Evolutionary conservation across 2,888 invertebrate genomes (phyloP), one percentile per base, ranked within the genome.

Genomic region (Cephus runcator): DNA sequence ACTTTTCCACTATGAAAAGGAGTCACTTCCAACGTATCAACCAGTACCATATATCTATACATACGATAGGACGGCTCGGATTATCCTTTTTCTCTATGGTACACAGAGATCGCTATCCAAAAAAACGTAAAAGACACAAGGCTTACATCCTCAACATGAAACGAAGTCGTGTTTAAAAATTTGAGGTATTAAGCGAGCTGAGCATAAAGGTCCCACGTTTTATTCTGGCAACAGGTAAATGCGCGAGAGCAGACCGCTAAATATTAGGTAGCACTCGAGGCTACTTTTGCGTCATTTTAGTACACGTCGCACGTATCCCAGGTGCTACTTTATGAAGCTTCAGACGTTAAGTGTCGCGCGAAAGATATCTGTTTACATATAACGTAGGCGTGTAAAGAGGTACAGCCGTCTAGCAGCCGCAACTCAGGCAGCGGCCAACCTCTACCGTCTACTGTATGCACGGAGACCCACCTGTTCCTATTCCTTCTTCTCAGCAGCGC

Each of bases 231-330:
- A 76, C 77, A 71, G 34, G 40, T 35, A 71, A 81, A 79, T 79
- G 79, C 77, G 78, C 76, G 76, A 75, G 82, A 84, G 79, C 82
- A 80, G 80, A 78, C 80, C 79, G 81, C 79, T 82, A 76, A 81
- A 82, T 83, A 81, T 81, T 81, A 83, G 80, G 76, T 81, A 76
- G 76, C 68, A 69, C 30, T 71, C 30, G 31, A 12, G 6, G 31
- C 71, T 23, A 15, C 71, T 23, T n/a, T 71, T 34, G 30, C 12
- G 30, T 15, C 79, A 76, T 81, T 83, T 85, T 82, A 82, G 80
- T 81, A 83, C 82, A 83, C 84, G 80, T 84, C 81, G 81, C 81
- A 83, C 82, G 83, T 84, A 83, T 83, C 77, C 56, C 76, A 78
- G 79, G 80, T 79, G 80, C 79, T 80, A 79, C 82, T 83, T 82